Conservation (phyloP, 2,888 invertebrate species). For the Acrocyrtus sp. region DNA sequence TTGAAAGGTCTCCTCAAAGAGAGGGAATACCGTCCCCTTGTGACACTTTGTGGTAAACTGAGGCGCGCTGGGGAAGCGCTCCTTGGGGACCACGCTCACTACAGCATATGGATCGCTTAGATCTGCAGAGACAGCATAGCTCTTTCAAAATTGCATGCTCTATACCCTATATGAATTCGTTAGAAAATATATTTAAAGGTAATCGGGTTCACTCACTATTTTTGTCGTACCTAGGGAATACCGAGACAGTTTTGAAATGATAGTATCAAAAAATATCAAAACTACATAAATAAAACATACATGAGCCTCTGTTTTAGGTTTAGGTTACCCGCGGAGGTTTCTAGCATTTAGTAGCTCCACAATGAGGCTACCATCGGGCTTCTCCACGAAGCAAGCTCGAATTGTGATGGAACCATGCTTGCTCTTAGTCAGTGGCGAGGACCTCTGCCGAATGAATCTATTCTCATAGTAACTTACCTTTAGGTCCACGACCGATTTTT, state of each 20-base stretch:
- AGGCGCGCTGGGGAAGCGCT: slow-evolving; percentile 66
- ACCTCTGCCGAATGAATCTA: slow-evolving; percentile 14
- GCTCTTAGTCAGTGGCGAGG: neutral
- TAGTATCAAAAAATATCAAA: too few species aligned
- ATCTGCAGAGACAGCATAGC: slow-evolving; percentile 63
- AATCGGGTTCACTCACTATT: neutral
- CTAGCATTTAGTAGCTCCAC: slow-evolving; percentile 69
- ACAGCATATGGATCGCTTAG: slow-evolving; percentile 70
- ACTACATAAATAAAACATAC: too few species aligned
- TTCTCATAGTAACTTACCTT: slow-evolving; percentile 28
- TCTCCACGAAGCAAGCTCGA: slow-evolving; percentile 14
- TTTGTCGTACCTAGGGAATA: too few species aligned
- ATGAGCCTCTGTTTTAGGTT: too few species aligned
- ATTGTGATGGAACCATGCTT: slow-evolving; percentile 47
- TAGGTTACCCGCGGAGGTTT: slow-evolving; percentile 68
- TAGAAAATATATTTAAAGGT: neutral
- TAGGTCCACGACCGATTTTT: slow-evolving; percentile 21
- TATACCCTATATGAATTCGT: too few species aligned
- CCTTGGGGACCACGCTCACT: slow-evolving; percentile 68
- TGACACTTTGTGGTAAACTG: slow-evolving; percentile 68
- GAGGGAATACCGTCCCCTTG: slow-evolving; percentile 70
- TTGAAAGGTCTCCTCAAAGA: slow-evolving; percentile 71
- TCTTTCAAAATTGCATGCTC: too few species aligned
- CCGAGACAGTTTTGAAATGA: too few species aligned
- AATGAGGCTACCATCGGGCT: slow-evolving; percentile 64